phyloP scores from a whole-genome alignment of 2,888 invertebrate species.

The Coleophora flavipennella region DNA sequence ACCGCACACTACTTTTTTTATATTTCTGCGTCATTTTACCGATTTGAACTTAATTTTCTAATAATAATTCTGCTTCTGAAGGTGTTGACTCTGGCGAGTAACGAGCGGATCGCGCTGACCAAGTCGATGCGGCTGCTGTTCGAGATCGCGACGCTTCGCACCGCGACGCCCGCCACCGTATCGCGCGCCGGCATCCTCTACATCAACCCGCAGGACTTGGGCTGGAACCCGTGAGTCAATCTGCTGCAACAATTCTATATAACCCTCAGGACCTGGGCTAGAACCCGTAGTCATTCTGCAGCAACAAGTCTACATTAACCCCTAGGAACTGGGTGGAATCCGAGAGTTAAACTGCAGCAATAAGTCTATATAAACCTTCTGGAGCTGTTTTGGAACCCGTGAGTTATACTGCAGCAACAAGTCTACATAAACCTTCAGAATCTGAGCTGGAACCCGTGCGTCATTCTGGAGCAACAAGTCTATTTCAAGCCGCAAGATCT shows the following conservation, averaged over 20 bases:
- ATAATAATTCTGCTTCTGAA: constrained; percentile 21
- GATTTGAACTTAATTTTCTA: too few relatives aligned
- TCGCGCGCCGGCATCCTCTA: constrained; percentile 95
- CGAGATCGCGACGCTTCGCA: constrained; percentile 90
- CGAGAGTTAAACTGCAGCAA: neutral
- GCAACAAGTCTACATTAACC: neutral
- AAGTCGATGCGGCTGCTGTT: constrained; percentile 92
- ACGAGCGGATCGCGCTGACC: constrained; percentile 93
- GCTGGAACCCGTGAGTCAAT: constrained; percentile 89
- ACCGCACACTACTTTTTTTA: too few relatives aligned
- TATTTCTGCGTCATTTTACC: too few relatives aligned
- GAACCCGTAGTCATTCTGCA: neutral
- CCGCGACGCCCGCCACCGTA: constrained; percentile 96
- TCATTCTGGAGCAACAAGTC: neutral
- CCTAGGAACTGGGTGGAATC: neutral
- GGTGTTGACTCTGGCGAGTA: constrained; percentile 93
- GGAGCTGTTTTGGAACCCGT: neutral
- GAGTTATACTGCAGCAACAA: neutral
- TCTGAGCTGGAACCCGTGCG: neutral
- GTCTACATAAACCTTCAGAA: neutral
- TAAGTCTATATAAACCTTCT: neutral
- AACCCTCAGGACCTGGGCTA: neutral
- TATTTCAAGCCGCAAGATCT: neutral
- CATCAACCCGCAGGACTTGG: constrained; percentile 94
- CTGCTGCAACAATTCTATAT: neutral